Percentiles rank a stretch among this genome's conserved stretches.
phyloP scores from a whole-genome alignment of 2,888 invertebrate species.

The Strigamia maritima region DNA sequence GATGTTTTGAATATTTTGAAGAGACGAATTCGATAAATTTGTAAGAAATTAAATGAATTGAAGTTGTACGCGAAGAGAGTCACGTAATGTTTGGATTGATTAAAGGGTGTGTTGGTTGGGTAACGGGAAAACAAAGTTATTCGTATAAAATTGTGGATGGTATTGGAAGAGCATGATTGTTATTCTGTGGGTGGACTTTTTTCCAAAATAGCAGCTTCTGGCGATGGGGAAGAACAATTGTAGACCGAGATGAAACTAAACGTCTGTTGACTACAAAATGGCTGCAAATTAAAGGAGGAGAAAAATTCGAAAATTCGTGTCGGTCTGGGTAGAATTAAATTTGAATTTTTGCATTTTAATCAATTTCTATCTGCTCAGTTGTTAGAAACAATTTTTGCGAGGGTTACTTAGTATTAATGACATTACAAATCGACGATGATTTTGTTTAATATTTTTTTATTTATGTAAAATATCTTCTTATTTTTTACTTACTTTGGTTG shows the following conservation, averaged over 20 bases:
- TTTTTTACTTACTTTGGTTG: too few relatives aligned
- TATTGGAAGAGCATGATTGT: background rate
- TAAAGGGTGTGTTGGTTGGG: conserved; percentile 7
- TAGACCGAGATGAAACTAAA: background rate
- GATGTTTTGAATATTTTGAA: too few relatives aligned
- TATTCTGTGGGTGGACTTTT: conserved; percentile 17
- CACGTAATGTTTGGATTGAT: conserved; percentile 1
- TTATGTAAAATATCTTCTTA: too few relatives aligned
- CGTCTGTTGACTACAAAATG: background rate
- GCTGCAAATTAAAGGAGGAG: background rate
- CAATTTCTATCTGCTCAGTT: background rate
- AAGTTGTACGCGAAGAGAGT: too few relatives aligned
- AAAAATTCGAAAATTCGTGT: background rate
- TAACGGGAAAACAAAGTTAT: conserved; percentile 11
- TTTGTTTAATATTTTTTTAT: background rate
- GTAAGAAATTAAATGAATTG: too few relatives aligned
- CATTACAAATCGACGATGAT: too few relatives aligned
- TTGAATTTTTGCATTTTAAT: background rate
- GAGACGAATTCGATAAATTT: too few relatives aligned
- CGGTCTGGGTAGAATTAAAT: background rate
- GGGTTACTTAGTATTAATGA: too few relatives aligned
- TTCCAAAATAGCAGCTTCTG: conserved; percentile 27
- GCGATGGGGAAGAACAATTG: conserved; percentile 28
- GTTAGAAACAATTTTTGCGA: too few relatives aligned
- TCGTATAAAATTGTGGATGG: conserved; percentile 15